A percentile compares a stretch with the other conserved stretches of the same genome.
phyloP scores from a whole-genome alignment of 2,797 vertebrate species.

The Tokudaia tokunoshimensis region DNA sequence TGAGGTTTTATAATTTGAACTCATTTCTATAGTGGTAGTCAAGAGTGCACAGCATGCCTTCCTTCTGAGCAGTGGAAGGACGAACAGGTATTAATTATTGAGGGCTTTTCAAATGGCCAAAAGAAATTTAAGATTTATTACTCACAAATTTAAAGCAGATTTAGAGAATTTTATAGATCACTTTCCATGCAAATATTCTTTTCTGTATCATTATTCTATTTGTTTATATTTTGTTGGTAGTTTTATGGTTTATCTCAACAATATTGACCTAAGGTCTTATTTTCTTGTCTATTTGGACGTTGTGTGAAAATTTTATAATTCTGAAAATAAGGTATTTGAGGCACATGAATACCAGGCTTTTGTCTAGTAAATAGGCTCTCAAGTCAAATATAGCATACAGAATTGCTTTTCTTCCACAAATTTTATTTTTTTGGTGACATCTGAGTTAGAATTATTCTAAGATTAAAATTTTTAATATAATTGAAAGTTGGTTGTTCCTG shows the following conservation, averaged over 20 bases:
- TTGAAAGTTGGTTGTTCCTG: not conserved
- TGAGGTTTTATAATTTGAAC: not conserved
- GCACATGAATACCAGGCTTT: not conserved
- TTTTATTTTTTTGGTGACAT: not conserved
- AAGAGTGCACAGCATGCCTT: not conserved
- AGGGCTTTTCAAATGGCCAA: fast-evolving
- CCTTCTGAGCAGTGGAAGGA: not conserved
- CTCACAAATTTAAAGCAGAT: not conserved
- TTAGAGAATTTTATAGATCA: not conserved
- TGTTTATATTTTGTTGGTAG: not conserved
- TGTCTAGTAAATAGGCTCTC: not conserved
- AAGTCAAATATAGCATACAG: not conserved
- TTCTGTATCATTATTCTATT: not conserved
- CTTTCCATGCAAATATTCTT: not conserved
- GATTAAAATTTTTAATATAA: not conserved
- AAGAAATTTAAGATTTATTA: not conserved
- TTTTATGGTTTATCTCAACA: not conserved
- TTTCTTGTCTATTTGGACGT: not conserved
- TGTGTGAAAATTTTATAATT: not conserved
- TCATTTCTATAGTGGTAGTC: not conserved
- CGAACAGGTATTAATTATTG: not conserved
- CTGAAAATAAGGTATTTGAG: not conserved
- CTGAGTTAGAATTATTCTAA: not conserved
- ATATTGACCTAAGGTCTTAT: not conserved
- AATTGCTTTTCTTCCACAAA: not conserved